Evolutionary conservation across 2,888 invertebrate genomes (phyloP).

Genomic region (Endomychus coccineus): DNA sequence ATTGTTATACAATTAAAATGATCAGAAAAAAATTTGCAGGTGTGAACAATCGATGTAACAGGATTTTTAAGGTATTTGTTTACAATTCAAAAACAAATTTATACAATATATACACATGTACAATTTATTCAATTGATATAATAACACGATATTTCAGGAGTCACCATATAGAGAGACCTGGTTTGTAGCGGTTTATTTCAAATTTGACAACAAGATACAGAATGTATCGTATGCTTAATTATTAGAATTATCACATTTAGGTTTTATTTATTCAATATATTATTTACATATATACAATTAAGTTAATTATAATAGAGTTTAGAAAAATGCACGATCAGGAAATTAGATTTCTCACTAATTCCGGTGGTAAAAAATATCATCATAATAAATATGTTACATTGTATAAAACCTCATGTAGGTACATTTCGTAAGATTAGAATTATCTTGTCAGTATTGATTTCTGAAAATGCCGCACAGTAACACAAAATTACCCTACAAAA

Average conservation of each 20-base stretch:
- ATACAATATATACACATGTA: constrained; percentile 33
- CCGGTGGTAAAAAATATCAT: too few species aligned
- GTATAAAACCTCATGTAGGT: too few species aligned
- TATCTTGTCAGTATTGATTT: too few species aligned
- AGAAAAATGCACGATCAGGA: too few species aligned
- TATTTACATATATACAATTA: constrained; percentile 13
- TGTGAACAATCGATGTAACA: constrained; percentile 33
- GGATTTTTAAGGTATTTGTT: constrained; percentile 27
- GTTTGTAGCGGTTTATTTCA: not conserved
- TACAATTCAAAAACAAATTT: constrained; percentile 35
- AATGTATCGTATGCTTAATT: constrained; percentile 12
- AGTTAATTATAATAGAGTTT: too few species aligned
- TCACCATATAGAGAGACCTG: not conserved
- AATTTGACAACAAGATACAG: constrained; percentile 11
- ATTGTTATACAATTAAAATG: constrained; percentile 31
- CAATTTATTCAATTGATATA: too few species aligned
- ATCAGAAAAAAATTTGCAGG: constrained; percentile 34
- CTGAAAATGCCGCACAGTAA: too few species aligned
- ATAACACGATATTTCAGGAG: too few species aligned
- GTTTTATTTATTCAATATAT: constrained; percentile 12
- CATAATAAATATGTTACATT: not conserved
- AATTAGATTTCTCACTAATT: too few species aligned
- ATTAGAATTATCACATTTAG: constrained; percentile 16
- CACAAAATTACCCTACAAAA: too few species aligned
- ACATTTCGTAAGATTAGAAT: too few species aligned